Evolutionary conservation across 1,140 invertebrate species (phyloP).

Genomic region (Drosophila pallidifrons): DNA sequence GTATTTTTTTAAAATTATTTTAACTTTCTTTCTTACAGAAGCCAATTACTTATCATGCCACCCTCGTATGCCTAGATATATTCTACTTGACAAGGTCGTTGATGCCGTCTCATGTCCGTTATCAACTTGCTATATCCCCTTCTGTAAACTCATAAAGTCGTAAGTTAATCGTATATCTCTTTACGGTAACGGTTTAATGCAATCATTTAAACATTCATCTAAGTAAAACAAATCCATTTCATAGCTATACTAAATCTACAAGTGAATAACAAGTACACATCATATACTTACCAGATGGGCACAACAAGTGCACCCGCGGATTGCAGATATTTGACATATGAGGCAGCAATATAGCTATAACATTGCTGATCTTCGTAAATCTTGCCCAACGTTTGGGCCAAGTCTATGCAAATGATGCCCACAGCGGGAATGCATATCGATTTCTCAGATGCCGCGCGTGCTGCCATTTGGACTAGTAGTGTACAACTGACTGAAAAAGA

Average conservation of each 20-base stretch:
- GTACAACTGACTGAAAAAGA: background rate
- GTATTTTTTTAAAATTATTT: too few relatives aligned
- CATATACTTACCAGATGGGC: slow-evolving; percentile 90
- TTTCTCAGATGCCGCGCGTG: background rate
- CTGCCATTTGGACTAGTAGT: slow-evolving; percentile 1
- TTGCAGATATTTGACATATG: slow-evolving; percentile 95
- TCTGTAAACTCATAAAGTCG: too few relatives aligned
- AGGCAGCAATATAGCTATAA: slow-evolving; percentile 91
- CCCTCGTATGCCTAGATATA: too few relatives aligned
- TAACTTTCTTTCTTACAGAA: too few relatives aligned
- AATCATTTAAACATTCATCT: too few relatives aligned
- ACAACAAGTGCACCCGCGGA: slow-evolving; percentile 92
- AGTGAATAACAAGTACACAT: background rate
- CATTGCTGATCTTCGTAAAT: slow-evolving; percentile 85
- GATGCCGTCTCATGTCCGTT: too few relatives aligned
- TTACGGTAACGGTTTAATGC: too few relatives aligned
- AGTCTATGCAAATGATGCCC: slow-evolving; percentile 89
- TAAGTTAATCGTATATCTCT: too few relatives aligned
- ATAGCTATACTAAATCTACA: background rate
- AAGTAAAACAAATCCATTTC: background rate
- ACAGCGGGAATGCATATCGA: slow-evolving; percentile 84
- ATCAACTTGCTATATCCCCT: too few relatives aligned
- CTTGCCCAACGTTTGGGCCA: slow-evolving; percentile 72
- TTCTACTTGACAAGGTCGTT: too few relatives aligned
- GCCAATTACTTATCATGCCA: too few relatives aligned